Evolutionary conservation across 2,113 vertebrate species (phyloP).

Genomic region (Toxostoma redivivum): DNA sequence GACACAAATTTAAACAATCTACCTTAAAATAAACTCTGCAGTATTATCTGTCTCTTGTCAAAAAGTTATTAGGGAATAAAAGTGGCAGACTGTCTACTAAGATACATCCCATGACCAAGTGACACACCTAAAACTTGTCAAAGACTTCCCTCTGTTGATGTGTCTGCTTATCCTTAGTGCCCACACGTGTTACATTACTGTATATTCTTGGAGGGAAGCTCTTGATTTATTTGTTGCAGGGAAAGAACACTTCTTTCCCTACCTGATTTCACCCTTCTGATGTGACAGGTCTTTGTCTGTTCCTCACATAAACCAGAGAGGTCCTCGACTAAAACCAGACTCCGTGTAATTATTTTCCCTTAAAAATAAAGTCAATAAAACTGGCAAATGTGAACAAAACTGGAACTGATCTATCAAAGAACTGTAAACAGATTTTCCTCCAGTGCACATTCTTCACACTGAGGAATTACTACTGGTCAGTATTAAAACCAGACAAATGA

Average conservation of each 20-base stretch:
- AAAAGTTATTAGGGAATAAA: slow-evolving; percentile 16
- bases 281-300: background rate
- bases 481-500: slow-evolving; percentile 4
- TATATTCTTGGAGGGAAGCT: background rate
- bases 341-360: background rate
- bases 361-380: slow-evolving; percentile 27
- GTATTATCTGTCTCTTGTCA: slow-evolving; percentile 20
- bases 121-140: background rate
- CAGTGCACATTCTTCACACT: background rate
- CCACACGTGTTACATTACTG: background rate
- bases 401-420: slow-evolving; percentile 14
- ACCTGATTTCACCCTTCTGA: background rate
- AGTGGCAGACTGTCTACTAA: slow-evolving; percentile 17
- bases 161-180: background rate
- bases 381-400: background rate
- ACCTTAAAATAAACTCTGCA: slow-evolving; percentile 10
- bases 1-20: background rate
- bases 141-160: slow-evolving; percentile 8
- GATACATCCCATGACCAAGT: slow-evolving; percentile 10
- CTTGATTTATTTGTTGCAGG: slow-evolving; percentile 36
- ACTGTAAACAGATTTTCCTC: background rate
- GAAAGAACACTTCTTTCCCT: background rate
- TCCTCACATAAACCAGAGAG: slow-evolving; percentile 17
- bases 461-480: background rate
- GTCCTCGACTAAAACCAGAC: slow-evolving; percentile 1